These are phyloP conservation scores for Brachionichthys hirsutus DNA, from an alignment of 2,113 vertebrate species.

Conservation along the genomic window DNA sequence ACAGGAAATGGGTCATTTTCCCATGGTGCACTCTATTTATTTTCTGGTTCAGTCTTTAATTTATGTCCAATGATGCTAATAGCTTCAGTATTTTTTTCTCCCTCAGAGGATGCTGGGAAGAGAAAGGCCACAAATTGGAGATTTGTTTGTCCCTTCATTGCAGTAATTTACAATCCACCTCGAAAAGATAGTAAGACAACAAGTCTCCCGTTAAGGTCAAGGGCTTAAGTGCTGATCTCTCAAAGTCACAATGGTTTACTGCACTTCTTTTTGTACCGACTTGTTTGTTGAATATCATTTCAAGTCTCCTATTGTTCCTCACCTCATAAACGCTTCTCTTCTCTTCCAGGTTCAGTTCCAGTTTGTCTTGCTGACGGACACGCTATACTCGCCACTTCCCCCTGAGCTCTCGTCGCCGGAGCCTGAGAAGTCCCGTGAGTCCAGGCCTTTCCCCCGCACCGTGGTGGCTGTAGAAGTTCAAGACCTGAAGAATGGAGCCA, in stretches of 20 bases:
- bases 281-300: not conserved
- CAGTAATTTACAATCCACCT: not conserved
- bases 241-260: not conserved
- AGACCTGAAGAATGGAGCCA: conserved; percentile 96
- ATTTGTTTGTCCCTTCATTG: conserved; percentile 25
- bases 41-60: conserved; percentile 33
- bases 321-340: not conserved
- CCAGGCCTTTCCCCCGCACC: conserved; percentile 88
- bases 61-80: conserved; percentile 37
- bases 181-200: not conserved
- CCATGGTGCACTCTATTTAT: conserved; percentile 15
- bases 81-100: conserved; percentile 18
- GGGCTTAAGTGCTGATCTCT: not conserved
- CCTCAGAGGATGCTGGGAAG: conserved; percentile 17
- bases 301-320: not conserved
- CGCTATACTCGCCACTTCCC: conserved; percentile 90
- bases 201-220: not conserved
- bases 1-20: conserved; percentile 11
- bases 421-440: conserved; percentile 78
- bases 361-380: conserved; percentile 95
- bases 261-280: not conserved
- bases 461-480: conserved; percentile 97
- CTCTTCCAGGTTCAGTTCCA: conserved; percentile 92
- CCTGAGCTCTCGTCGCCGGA: conserved; percentile 88
- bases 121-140: conserved; percentile 16